phyloP scores from a whole-genome alignment of 1,140 invertebrate genomes.

The Eubasilissa regina region DNA sequence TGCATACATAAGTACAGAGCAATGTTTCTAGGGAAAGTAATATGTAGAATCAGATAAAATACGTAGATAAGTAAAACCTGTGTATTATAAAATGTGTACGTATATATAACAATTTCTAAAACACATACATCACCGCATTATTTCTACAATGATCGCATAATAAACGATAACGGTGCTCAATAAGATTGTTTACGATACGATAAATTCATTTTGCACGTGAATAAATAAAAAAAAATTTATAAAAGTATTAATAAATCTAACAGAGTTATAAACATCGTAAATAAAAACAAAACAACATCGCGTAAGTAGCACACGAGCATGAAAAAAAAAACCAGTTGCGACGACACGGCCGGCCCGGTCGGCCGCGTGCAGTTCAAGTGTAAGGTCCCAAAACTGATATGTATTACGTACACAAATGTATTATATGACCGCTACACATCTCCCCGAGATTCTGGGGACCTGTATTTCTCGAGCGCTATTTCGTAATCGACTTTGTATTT shows the following conservation, averaged over 20 bases:
- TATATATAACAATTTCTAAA: too few relatives aligned
- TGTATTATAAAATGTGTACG: too few relatives aligned
- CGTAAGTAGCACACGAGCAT: slow-evolving; percentile 10
- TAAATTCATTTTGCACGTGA: background rate
- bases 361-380: slow-evolving; percentile 23
- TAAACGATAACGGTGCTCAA: slow-evolving; percentile 5
- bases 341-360: background rate
- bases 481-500: too few relatives aligned
- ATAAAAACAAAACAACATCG: slow-evolving; percentile 16
- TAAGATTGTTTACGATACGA: background rate
- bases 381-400: slow-evolving; percentile 18
- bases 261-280: slow-evolving; percentile 17
- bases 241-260: slow-evolving; percentile 14
- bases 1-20: too few relatives aligned
- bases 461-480: too few relatives aligned
- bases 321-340: slow-evolving; percentile 24
- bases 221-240: background rate
- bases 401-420: too few relatives aligned
- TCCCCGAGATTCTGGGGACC: background rate
- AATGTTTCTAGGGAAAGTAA: too few relatives aligned
- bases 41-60: too few relatives aligned
- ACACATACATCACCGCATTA: too few relatives aligned
- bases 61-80: too few relatives aligned
- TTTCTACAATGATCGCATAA: too few relatives aligned
- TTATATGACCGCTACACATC: background rate